A percentile compares a stretch with the other conserved stretches of the same genome.
Evolutionary conservation across 2,113 vertebrate genomes (phyloP).

Genomic region (Lonchura striata): DNA sequence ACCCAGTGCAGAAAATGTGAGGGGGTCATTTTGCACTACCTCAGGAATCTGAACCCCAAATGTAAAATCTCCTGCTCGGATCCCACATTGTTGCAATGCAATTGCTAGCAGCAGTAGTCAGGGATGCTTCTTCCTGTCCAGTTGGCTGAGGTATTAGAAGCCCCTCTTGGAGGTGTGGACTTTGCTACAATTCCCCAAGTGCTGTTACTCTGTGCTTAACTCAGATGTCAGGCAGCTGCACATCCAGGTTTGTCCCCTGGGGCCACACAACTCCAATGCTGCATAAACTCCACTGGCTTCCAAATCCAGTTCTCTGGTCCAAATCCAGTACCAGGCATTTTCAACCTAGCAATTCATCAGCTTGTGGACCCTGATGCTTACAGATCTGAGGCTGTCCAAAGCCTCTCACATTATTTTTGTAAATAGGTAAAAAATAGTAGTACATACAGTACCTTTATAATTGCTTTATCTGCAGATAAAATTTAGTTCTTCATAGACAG

Average conservation of each 20-base stretch:
- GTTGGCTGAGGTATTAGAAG: neutral
- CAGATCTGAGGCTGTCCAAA: neutral
- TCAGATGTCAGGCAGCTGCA: neutral
- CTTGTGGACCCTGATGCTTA: neutral
- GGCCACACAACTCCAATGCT: neutral
- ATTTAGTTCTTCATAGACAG: neutral
- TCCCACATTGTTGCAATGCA: accelerated
- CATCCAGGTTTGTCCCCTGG: neutral
- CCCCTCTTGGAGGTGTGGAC: neutral
- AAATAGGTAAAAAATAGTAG: neutral
- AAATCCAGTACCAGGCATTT: neutral
- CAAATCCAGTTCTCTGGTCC: neutral
- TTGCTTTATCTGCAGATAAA: neutral
- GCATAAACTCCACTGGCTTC: neutral
- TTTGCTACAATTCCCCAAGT: neutral
- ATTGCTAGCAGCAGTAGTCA: neutral
- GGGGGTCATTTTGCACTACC: neutral
- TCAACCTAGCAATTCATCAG: neutral
- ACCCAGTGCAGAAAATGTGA: neutral
- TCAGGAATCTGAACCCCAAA: neutral
- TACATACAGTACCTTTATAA: neutral
- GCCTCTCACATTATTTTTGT: neutral
- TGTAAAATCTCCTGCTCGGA: neutral
- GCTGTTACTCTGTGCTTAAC: neutral
- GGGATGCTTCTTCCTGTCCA: neutral